These are phyloP conservation scores for Maniola jurtina DNA, from an alignment of 1,140 invertebrate species.

Conservation along the genomic window DNA sequence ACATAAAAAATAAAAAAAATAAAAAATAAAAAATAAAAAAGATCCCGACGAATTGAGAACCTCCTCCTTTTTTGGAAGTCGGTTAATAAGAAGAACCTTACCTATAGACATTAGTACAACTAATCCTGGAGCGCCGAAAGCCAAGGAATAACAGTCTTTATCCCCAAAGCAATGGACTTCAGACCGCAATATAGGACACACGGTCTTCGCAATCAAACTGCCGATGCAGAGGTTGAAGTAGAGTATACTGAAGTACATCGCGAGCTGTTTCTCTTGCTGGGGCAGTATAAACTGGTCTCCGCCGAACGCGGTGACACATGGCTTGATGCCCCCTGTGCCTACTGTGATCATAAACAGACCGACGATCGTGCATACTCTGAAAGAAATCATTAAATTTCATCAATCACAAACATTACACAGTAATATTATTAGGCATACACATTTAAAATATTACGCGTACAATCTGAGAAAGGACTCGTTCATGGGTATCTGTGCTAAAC, in stretches of 20 bases:
- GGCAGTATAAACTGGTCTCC: constrained; percentile 90
- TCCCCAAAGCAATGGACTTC: constrained; percentile 83
- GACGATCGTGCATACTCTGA: constrained; percentile 75
- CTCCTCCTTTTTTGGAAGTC: too few relatives aligned
- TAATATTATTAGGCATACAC: background rate
- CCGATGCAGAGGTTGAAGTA: constrained; percentile 86
- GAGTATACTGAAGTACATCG: constrained; percentile 85
- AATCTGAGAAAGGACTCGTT: too few relatives aligned
- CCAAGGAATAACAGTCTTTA: constrained; percentile 85
- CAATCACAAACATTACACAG: background rate
- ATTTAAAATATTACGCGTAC: too few relatives aligned
- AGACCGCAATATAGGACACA: constrained; percentile 83
- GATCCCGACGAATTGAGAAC: too few relatives aligned
- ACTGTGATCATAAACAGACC: constrained; percentile 85
- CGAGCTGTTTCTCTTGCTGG: constrained; percentile 79
- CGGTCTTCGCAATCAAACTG: constrained; percentile 82
- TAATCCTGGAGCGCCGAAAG: constrained; percentile 85
- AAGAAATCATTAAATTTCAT: constrained; percentile 26
- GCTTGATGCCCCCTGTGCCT: constrained; percentile 94
- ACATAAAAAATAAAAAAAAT: too few relatives aligned
- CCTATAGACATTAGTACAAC: constrained; percentile 80
- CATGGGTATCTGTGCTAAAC: too few relatives aligned
- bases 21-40: too few relatives aligned
- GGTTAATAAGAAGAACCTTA: constrained; percentile 54
- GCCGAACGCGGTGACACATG: constrained; percentile 94